A percentile compares a stretch with the other conserved stretches of the same genome.
Conservation (phyloP, 2,888 invertebrate species). For the Polia nebulosa region DNA sequence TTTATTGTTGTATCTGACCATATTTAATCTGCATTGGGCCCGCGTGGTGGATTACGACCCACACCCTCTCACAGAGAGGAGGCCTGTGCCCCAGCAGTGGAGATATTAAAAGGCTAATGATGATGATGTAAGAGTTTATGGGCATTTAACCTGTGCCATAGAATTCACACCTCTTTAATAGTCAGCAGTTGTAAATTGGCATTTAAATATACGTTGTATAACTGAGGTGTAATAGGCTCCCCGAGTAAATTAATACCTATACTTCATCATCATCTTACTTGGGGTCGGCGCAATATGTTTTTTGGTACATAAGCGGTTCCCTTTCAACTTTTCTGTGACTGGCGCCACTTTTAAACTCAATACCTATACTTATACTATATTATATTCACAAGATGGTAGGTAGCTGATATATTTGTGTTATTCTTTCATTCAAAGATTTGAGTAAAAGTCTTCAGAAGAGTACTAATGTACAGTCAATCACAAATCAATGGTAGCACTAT, state of each 20-base stretch:
- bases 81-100: no score
- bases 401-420: conserved; percentile 22
- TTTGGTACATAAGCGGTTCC: no score
- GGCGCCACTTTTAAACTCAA: no score
- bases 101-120: no score
- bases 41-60: no score
- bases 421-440: conserved; percentile 28
- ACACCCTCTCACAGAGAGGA: no score
- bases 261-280: no score
- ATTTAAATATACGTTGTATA: neutral
- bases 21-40: no score
- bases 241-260: neutral
- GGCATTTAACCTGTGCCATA: no score
- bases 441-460: neutral
- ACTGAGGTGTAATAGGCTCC: neutral
- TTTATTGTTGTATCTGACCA: neutral
- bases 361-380: neutral
- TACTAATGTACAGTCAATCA: neutral
- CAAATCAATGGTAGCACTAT: neutral
- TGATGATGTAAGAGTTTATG: no score
- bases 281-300: no score
- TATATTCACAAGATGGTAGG: conserved; percentile 19
- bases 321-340: no score
- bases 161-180: neutral
- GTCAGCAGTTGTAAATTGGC: neutral